phyloP scores from a whole-genome alignment of 2,113 vertebrate species.

The Eclectus roratus region DNA sequence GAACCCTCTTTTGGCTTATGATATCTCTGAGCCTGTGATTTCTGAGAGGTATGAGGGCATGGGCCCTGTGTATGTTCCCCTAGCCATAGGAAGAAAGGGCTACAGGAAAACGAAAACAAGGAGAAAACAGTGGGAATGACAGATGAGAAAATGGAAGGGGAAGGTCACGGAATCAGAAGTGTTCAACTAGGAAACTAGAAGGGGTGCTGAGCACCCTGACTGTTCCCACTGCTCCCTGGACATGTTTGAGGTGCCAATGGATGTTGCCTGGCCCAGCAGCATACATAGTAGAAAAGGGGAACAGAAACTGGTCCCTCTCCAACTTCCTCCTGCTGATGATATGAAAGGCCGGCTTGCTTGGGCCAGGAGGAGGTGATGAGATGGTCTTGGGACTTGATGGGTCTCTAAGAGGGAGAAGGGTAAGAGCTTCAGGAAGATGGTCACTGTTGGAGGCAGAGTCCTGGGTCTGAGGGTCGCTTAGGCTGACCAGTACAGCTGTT shows the following conservation, averaged over 20 bases:
- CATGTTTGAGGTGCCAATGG: background rate
- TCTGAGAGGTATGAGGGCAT: background rate
- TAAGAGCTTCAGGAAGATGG: background rate
- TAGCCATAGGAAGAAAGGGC: background rate
- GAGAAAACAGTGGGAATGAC: background rate
- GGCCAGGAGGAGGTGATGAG: background rate
- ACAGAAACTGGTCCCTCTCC: background rate
- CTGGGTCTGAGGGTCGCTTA: background rate
- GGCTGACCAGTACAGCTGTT: background rate
- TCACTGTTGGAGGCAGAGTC: background rate
- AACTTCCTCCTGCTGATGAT: background rate
- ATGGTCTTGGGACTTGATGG: background rate
- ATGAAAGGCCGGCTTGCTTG: background rate
- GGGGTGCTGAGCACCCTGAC: background rate
- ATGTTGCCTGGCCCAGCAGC: background rate
- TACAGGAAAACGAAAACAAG: background rate
- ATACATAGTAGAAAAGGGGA: background rate
- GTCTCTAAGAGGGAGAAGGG: background rate
- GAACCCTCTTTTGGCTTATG: background rate
- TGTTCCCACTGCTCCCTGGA: background rate
- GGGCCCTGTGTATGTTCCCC: background rate
- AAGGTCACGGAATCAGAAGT: background rate
- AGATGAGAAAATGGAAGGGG: background rate
- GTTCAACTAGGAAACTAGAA: background rate
- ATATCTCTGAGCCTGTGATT: background rate